Conservation (phyloP, 2,888 invertebrate genomes). For the Perithous albicinctus region DNA sequence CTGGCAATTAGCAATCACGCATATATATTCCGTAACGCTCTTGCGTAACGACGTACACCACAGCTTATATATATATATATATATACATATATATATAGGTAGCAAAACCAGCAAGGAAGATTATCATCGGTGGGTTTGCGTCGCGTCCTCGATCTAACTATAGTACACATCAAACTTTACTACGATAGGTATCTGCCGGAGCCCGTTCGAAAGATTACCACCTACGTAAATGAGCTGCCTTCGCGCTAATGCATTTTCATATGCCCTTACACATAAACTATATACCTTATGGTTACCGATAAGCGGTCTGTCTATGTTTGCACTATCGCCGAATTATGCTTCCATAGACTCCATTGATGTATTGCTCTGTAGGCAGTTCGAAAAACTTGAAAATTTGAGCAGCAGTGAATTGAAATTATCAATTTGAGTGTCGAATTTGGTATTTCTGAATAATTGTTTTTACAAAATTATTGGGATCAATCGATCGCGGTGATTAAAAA, state of each 20-base stretch:
- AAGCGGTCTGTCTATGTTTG: background rate
- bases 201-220: constrained; percentile 45
- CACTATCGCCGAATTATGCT: background rate
- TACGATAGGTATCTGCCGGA: constrained; percentile 3
- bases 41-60: constrained; percentile 80
- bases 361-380: too few species aligned
- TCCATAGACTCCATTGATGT: too few species aligned
- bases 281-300: constrained; percentile 17
- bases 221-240: constrained; percentile 20
- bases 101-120: constrained; percentile 67
- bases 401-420: too few species aligned
- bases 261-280: constrained; percentile 16
- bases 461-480: too few species aligned
- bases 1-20: constrained; percentile 82
- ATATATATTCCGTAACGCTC: constrained; percentile 79
- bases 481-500: too few species aligned
- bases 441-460: too few species aligned
- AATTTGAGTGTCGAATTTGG: too few species aligned
- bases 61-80: too few species aligned
- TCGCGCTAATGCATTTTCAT: constrained; percentile 34
- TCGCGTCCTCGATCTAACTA: constrained; percentile 66
- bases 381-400: too few species aligned
- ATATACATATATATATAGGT: too few species aligned
- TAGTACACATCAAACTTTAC: background rate
- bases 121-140: constrained; percentile 67